Percentiles rank a stretch among this genome's conserved stretches.
Conservation (phyloP, 1,140 invertebrate species). For the Tetramorium parvispinum region DNA sequence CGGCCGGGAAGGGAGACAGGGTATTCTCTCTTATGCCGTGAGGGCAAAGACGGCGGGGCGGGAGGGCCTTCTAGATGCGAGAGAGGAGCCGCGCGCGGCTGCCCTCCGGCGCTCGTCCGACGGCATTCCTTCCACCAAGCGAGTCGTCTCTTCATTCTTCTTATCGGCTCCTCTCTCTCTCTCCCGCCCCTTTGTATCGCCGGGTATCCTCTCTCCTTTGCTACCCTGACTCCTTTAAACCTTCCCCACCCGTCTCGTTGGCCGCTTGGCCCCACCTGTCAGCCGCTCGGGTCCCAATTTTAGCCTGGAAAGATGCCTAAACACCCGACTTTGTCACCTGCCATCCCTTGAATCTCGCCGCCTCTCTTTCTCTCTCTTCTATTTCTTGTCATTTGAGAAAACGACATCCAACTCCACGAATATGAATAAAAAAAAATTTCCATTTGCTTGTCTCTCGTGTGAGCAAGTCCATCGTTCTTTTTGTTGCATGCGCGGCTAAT, state of each 20-base stretch:
- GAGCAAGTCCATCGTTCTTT: conserved; percentile 8
- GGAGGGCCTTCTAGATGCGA: conserved; percentile 63
- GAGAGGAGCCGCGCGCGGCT: conserved; percentile 70
- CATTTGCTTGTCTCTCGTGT: neutral
- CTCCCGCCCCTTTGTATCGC: conserved; percentile 73
- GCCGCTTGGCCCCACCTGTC: conserved; percentile 41
- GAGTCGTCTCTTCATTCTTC: conserved; percentile 81
- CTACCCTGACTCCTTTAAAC: conserved; percentile 64
- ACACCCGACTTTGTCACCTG: conserved; percentile 82
- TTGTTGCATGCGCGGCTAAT: conserved; percentile 12
- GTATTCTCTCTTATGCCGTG: conserved; percentile 67
- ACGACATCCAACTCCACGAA: conserved; percentile 39
- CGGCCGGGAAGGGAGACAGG: conserved; percentile 20
- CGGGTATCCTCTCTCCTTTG: conserved; percentile 64
- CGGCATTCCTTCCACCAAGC: conserved; percentile 83
- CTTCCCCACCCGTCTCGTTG: conserved; percentile 13
- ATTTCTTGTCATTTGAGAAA: conserved; percentile 11
- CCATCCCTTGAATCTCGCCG: conserved; percentile 64
- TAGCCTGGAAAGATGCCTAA: conserved; percentile 76
- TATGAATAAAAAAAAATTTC: conserved; percentile 27
- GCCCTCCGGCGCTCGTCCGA: conserved; percentile 85
- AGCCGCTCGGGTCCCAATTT: conserved; percentile 73
- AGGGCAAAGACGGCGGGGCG: conserved; percentile 62
- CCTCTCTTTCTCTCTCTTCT: neutral
- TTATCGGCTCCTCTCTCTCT: conserved; percentile 75